These are phyloP conservation scores for Riptortus pedestris DNA, from an alignment of 1,140 invertebrate species.

Conservation along the genomic window DNA sequence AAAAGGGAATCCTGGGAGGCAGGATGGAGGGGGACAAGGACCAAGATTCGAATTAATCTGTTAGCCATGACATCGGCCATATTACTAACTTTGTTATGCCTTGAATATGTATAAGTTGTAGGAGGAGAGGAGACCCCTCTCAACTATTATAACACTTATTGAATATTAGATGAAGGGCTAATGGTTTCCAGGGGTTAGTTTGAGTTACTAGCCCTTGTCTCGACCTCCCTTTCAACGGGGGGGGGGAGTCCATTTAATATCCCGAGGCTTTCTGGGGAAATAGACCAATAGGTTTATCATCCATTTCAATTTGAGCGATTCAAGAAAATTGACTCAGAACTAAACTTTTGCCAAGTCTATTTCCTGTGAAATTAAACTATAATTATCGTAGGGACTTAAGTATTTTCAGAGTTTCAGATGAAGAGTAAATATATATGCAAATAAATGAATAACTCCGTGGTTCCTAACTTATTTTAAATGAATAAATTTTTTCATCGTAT, in stretches of 20 bases:
- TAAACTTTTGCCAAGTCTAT: too few relatives aligned
- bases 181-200: slow-evolving; percentile 22
- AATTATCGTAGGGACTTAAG: too few relatives aligned
- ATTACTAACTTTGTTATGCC: slow-evolving; percentile 25
- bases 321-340: too few relatives aligned
- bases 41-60: slow-evolving; percentile 24
- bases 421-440: too few relatives aligned
- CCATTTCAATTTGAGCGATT: too few relatives aligned
- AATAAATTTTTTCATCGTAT: too few relatives aligned
- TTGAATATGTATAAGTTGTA: slow-evolving; percentile 26
- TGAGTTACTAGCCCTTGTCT: slow-evolving; percentile 15
- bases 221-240: neutral
- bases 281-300: too few relatives aligned
- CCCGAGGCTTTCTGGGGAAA: too few relatives aligned
- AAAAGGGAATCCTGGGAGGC: neutral
- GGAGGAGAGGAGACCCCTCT: neutral
- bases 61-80: slow-evolving; percentile 13
- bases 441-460: too few relatives aligned
- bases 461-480: too few relatives aligned
- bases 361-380: too few relatives aligned
- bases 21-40: neutral
- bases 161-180: slow-evolving; percentile 26
- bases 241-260: neutral
- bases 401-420: too few relatives aligned
- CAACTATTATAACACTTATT: slow-evolving; percentile 27